Base-by-base conservation (phyloP, 2,888 invertebrate species). In the Mythimna vitellina region DNA sequence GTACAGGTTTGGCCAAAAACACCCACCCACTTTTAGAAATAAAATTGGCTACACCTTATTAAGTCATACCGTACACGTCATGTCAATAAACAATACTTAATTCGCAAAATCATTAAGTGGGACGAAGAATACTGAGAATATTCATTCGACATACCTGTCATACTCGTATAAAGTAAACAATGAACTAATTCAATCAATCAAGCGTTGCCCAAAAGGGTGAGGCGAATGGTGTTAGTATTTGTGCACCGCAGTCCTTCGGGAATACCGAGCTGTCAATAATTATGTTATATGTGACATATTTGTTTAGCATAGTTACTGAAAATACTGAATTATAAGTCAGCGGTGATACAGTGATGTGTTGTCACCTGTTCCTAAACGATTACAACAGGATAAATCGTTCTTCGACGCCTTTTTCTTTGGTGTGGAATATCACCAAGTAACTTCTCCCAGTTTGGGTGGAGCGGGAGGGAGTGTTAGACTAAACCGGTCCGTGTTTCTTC, bases 101-200 rank as follows among this genome's bases (percentile, higher is more conserved):
- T 64, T 77, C n/a, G 54, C n/a, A 17, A 54, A 63, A 49, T 6
- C 60, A 8, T 64, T 12, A n/a, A 38, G 22, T 58, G 9, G 17
- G n/a, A n/a, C 42, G 12, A 42, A 29, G 12, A 70, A 60, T 42
- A 32, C 61, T 14, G 7, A 14, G 10, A 53, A 62, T 42, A 17
- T 49, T 76, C 56, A 53, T 78, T 71, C 12, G 49, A 46, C n/a
- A 51, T 51, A 51, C 20, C 49, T 22, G 65, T 46, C 49, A 51
- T 46, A 42, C 14, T 14, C 14, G 42, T 42, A 22, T 64, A 56
- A 61, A 12, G 20, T 42, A 63, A 54, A 65, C 69, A 78, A 68
- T 61, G 25, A 61, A 46, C 25, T 78, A 77, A 77, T 77, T 64
- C 29, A 73, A 75, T 74, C 49, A 80, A 74, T 65, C 57, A 69